phyloP scores from a whole-genome alignment of 2,888 invertebrate genomes.

The Ichneumoninae sp. region DNA sequence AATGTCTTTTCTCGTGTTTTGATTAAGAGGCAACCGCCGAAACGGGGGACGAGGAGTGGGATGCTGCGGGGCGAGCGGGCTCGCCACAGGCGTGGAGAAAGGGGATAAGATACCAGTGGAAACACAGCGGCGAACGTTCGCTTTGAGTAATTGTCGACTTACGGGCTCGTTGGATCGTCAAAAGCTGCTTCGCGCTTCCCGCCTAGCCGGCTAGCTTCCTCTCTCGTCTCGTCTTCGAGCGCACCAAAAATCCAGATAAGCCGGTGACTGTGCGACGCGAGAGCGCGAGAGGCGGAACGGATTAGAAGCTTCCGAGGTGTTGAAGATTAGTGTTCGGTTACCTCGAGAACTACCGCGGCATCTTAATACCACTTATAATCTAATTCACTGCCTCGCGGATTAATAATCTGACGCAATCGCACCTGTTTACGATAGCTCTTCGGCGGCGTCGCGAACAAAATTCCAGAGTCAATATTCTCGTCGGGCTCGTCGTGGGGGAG shows the following conservation, averaged over 20 bases:
- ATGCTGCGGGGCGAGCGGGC: conserved; percentile 47
- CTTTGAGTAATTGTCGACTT: conserved; percentile 83
- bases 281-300: conserved; percentile 38
- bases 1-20: conserved; percentile 83
- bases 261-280: conserved; percentile 25
- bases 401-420: conserved; percentile 30
- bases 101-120: conserved; percentile 40
- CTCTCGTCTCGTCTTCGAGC: conserved; percentile 32
- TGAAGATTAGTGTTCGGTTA: conserved; percentile 59
- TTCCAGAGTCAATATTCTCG: background rate
- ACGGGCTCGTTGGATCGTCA: conserved; percentile 78
- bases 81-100: conserved; percentile 36
- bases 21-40: conserved; percentile 80
- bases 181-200: conserved; percentile 70
- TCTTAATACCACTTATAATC: conserved; percentile 40
- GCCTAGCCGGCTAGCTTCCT: conserved; percentile 51
- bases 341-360: conserved; percentile 14
- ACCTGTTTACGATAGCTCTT: background rate
- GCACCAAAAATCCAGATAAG: conserved; percentile 74
- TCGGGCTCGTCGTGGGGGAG: background rate
- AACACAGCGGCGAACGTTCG: conserved; percentile 62
- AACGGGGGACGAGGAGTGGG: conserved; percentile 64
- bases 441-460: background rate
- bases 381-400: conserved; percentile 22
- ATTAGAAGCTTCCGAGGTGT: conserved; percentile 61